Conservation (phyloP, 2,113 vertebrate genomes). For the Vanacampus margaritifer region DNA sequence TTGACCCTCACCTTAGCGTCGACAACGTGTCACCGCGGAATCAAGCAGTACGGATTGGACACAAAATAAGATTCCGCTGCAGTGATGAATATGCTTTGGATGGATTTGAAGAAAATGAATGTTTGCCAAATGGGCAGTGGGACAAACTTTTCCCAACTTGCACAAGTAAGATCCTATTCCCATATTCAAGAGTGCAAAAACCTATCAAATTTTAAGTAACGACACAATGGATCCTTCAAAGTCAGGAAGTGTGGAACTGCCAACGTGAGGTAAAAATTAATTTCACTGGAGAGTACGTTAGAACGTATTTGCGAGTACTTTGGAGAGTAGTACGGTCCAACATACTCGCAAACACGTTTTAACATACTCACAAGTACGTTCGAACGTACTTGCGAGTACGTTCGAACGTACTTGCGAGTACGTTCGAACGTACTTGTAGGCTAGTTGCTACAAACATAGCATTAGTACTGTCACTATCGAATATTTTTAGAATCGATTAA, state of each 20-base stretch:
- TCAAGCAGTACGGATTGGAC: conserved; percentile 62
- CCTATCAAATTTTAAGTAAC: neutral
- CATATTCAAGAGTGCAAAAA: neutral
- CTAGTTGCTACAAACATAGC: no score
- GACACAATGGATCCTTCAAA: neutral
- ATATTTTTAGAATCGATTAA: no score
- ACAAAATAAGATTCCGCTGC: conserved; percentile 74
- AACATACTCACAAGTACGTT: no score
- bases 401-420: no score
- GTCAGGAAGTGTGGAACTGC: neutral
- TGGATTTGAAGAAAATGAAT: conserved; percentile 67
- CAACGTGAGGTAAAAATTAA: no score
- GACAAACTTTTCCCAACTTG: conserved; percentile 69
- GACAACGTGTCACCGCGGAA: conserved; percentile 26
- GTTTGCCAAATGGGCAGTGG: conserved; percentile 72
- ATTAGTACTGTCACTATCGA: no score
- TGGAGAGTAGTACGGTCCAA: no score
- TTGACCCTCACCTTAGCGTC: conserved; percentile 47
- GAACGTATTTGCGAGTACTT: no score
- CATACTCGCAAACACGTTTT: no score
- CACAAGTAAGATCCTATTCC: conserved; percentile 61
- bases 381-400: no score
- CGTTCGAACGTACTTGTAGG: no score
- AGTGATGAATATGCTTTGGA: conserved; percentile 37
- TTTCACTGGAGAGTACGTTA: no score